phyloP scores from a whole-genome alignment of 1,140 invertebrate species.

The Polyergus mexicanus region DNA sequence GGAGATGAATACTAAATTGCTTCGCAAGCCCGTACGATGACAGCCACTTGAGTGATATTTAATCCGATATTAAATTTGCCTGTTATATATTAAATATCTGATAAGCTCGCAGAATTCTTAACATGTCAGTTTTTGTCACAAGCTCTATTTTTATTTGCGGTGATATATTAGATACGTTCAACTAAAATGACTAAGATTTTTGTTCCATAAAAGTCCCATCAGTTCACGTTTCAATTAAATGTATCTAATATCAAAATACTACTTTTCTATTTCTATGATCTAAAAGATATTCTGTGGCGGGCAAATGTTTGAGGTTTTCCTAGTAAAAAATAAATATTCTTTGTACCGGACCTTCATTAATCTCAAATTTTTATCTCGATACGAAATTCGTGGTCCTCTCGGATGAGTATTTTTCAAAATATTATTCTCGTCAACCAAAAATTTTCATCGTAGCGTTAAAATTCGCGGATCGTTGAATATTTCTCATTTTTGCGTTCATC shows the following conservation, averaged over 20 bases:
- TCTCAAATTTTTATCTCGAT: neutral
- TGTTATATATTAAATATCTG: conserved; percentile 13
- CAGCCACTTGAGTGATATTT: neutral
- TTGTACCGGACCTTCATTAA: neutral
- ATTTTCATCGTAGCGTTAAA: neutral
- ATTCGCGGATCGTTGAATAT: neutral
- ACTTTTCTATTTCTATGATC: neutral
- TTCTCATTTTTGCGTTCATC: neutral
- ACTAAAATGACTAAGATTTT: too few relatives aligned
- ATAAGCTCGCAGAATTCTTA: neutral
- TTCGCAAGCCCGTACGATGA: neutral
- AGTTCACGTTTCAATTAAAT: too few relatives aligned
- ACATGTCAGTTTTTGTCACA: neutral
- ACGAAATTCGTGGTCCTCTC: neutral
- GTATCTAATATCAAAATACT: too few relatives aligned
- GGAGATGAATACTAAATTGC: conserved; percentile 48
- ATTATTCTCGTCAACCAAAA: neutral
- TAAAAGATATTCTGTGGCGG: neutral
- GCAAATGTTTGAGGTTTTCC: neutral
- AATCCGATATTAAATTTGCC: conserved; percentile 17
- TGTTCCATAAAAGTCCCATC: too few relatives aligned
- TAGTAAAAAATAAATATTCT: conserved; percentile 19
- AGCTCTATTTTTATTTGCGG: neutral
- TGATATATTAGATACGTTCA: neutral
- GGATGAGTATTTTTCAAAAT: neutral